These are phyloP conservation scores for Chelonus formosanus DNA, from an alignment of 2,888 invertebrate genomes.

Conservation along the genomic window DNA sequence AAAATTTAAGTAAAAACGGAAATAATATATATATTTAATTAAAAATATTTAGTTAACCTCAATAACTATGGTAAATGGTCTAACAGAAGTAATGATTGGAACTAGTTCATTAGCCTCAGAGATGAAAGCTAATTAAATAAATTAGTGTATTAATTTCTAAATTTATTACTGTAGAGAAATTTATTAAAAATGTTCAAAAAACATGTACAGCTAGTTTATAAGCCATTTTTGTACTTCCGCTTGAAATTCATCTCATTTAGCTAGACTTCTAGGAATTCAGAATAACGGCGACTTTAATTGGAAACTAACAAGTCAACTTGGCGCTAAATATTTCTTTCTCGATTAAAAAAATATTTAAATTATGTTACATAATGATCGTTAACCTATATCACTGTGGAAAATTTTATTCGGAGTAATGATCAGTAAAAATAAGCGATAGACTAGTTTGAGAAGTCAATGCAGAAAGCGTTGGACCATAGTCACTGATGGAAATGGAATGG, in stretches of 20 bases:
- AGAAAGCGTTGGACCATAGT: constrained; percentile 32
- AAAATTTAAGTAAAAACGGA: background rate
- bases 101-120: too few species aligned
- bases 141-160: constrained; percentile 1
- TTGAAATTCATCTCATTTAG: too few species aligned
- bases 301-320: too few species aligned
- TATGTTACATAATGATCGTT: background rate
- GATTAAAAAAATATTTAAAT: constrained; percentile 3
- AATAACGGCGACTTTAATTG: too few species aligned
- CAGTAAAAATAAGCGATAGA: background rate
- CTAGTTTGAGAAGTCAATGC: background rate
- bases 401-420: constrained; percentile 3
- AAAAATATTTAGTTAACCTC: too few species aligned
- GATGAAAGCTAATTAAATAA: background rate
- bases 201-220: constrained; percentile 5
- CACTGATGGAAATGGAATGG: constrained; percentile 26
- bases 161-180: background rate
- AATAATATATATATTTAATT: too few species aligned
- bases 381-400: background rate
- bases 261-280: too few species aligned
- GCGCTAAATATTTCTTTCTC: constrained; percentile 37
- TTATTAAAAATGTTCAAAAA: constrained; percentile 10
- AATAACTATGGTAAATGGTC: too few species aligned
- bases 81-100: too few species aligned
- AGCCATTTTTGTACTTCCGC: too few species aligned